Conservation (phyloP, 1,140 invertebrate species). For the Cephus cinctus region DNA sequence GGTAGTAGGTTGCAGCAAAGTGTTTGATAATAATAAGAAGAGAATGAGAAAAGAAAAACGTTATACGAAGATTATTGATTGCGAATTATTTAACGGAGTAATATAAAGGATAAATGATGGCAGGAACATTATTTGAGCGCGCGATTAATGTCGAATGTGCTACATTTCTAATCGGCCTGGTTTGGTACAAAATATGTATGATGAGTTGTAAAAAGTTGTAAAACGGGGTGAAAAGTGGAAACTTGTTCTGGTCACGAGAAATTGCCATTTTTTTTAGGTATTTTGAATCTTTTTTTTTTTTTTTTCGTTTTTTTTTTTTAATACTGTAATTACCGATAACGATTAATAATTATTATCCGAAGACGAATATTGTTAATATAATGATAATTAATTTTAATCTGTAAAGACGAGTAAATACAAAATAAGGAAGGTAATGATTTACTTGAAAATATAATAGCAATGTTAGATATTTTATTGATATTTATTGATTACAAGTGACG, state of each 20-base stretch:
- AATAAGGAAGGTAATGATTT: conserved; percentile 38
- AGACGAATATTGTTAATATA: conserved; percentile 53
- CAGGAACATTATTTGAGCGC: conserved; percentile 48
- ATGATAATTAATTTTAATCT: conserved; percentile 49
- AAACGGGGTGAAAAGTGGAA: conserved; percentile 40
- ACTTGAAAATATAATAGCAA: conserved; percentile 51
- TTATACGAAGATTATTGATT: conserved; percentile 44
- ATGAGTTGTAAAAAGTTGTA: conserved; percentile 52
- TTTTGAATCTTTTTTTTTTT: conserved; percentile 18
- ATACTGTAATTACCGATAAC: conserved; percentile 37
- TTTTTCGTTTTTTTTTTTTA: conserved; percentile 27
- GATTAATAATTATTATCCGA: conserved; percentile 39
- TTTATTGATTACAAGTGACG: conserved; percentile 46
- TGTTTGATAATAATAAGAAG: conserved; percentile 39
- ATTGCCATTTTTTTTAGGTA: conserved; percentile 53
- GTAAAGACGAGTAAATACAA: conserved; percentile 39
- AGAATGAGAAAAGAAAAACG: conserved; percentile 19
- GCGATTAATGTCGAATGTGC: conserved; percentile 32
- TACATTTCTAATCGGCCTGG: conserved; percentile 53
- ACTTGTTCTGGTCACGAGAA: conserved; percentile 56
- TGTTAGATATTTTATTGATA: conserved; percentile 56
- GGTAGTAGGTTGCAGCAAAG: conserved; percentile 34
- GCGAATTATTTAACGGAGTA: conserved; percentile 51
- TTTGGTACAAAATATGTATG: conserved; percentile 54
- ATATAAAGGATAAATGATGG: conserved; percentile 48